Evolutionary conservation across 2,797 vertebrate genomes (phyloP), one percentile per base, ranked within the genome.

Genomic region (Brachyalestes nurse): DNA sequence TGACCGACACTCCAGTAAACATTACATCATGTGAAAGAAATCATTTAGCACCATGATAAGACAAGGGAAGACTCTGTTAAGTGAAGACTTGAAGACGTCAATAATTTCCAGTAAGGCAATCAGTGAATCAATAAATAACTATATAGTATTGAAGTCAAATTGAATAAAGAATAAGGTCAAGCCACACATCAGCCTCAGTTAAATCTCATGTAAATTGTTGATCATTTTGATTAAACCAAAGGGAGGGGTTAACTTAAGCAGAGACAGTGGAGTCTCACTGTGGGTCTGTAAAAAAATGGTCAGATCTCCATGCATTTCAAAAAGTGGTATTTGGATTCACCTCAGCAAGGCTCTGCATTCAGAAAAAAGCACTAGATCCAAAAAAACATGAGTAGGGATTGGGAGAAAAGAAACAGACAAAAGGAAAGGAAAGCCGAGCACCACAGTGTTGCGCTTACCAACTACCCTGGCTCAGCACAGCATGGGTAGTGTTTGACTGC

Each of bases 401-500:
- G 82, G 83, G 77, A 79, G 25, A 72, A 79, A 83, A 79, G 53
- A 60, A 21, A 70, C 67, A 66, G 72, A 75, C 61, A 83, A 83
- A 83, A 77, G 62, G 10, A 40, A 79, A 82, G 82, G 13, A 88
- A 83, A 84, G 38, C 73, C 71, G 82, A 78, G 89, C 85, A 87
- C 85, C 88, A 87, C 85, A 89, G 83, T 51, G 75, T 82, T 88
- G 55, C 87, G 85, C 83, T 92, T 89, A 90, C 88, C 87, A 89
- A 82, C 79, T 57, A 82, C 57, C 61, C 61, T 40, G 73, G 60
- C 76, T 55, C 49, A 73, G 73, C 79, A 76, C 65, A 82, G 77
- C 71, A 75, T 78, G 79, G 55, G 70, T 61, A 78, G 73, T 78
- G 65, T 79, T 80, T 83, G 64, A 77, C 73, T 84, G 64, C 55